Percentiles rank a stretch among this genome's conserved stretches.
Conservation (phyloP, 2,113 vertebrate genomes). For the Megatriorchis doriae region DNA sequence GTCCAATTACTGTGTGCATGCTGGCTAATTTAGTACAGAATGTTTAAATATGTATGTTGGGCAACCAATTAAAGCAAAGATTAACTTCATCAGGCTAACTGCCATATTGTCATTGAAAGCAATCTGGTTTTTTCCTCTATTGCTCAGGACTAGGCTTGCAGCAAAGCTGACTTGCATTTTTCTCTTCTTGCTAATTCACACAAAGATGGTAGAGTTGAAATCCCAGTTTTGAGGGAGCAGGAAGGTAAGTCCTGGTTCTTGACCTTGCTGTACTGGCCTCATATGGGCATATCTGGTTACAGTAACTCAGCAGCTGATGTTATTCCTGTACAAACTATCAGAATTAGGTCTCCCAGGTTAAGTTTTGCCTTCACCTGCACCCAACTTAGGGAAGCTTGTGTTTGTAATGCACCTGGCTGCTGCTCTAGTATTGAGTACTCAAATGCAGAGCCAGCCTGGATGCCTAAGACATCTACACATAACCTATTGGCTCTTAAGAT, state of each 20-base stretch:
- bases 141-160: background rate
- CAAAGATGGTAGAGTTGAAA: background rate
- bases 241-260: background rate
- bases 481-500: background rate
- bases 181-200: background rate
- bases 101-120: slow-evolving; percentile 14
- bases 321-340: background rate
- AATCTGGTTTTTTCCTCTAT: background rate
- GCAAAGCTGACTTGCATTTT: slow-evolving; percentile 26
- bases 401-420: background rate
- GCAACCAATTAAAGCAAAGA: slow-evolving; percentile 54
- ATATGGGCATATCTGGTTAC: background rate
- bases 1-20: slow-evolving; percentile 46
- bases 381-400: background rate
- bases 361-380: background rate
- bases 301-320: background rate
- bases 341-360: background rate
- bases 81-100: slow-evolving; percentile 40
- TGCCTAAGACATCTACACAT: background rate
- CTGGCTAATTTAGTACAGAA: slow-evolving; percentile 42
- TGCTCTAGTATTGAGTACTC: background rate
- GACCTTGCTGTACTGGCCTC: background rate
- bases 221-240: background rate
- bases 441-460: background rate
- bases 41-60: slow-evolving; percentile 50